These are phyloP conservation scores for Microplitis manilae DNA, from an alignment of 2,888 invertebrate genomes.

Conservation along the genomic window DNA sequence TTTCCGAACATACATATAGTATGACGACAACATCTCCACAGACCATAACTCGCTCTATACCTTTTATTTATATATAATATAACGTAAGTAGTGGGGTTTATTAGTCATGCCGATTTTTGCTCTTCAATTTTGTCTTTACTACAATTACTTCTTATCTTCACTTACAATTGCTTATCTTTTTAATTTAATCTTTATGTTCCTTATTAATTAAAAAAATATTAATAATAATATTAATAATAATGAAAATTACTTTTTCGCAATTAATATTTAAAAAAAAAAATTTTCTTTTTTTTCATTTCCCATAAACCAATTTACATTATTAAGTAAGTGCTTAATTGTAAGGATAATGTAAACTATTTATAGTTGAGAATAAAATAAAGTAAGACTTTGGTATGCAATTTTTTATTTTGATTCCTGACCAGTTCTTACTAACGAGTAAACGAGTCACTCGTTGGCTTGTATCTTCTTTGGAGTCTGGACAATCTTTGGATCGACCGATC, in stretches of 20 bases:
- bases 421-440: slow-evolving; percentile 34
- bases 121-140: not conserved
- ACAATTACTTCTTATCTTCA: not conserved
- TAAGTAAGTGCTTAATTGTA: not conserved
- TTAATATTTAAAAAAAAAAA: too few species aligned
- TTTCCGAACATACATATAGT: slow-evolving; percentile 48
- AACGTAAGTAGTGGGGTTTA: not conserved
- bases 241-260: too few species aligned
- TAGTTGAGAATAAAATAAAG: slow-evolving; percentile 10
- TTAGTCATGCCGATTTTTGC: not conserved
- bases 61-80: not conserved
- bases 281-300: not conserved
- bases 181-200: not conserved
- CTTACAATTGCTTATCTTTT: not conserved
- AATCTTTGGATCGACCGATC: slow-evolving; percentile 59
- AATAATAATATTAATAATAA: not conserved
- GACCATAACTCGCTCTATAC: not conserved
- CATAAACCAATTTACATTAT: not conserved
- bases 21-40: not conserved
- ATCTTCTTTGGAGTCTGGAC: slow-evolving; percentile 47
- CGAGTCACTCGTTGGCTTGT: slow-evolving; percentile 14
- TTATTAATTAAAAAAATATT: not conserved
- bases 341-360: not conserved
- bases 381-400: slow-evolving; percentile 39
- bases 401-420: slow-evolving; percentile 46